Evolutionary conservation across 2,888 invertebrate species (phyloP).

Genomic region (Himalopsyche japonica): DNA sequence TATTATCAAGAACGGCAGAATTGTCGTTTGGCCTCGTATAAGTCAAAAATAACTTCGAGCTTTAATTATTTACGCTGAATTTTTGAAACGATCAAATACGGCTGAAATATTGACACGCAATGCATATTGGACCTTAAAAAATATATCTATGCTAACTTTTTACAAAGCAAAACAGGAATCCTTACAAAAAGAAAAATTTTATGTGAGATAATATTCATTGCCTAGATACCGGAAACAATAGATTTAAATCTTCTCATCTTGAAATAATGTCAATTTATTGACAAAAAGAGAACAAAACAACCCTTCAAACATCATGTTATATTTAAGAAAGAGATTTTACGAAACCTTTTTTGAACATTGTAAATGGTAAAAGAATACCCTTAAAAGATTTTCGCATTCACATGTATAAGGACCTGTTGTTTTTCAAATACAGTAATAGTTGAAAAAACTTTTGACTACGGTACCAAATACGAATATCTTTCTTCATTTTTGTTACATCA

Average conservation of each 20-base stretch:
- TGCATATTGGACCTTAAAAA: no score
- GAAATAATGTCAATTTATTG: neutral
- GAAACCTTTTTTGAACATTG: neutral
- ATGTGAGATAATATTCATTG: neutral
- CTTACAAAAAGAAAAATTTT: no score
- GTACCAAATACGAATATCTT: no score
- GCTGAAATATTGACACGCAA: no score
- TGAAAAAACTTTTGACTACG: neutral
- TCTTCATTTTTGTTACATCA: no score
- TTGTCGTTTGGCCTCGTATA: no score
- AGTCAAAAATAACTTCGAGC: no score
- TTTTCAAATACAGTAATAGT: neutral
- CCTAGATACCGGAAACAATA: neutral
- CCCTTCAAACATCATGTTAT: neutral
- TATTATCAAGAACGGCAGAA: no score
- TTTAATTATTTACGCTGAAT: no score
- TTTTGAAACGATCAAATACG: no score
- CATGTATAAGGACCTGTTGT: neutral
- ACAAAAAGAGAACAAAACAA: neutral
- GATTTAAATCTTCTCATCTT: neutral
- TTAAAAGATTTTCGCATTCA: neutral
- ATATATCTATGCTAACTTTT: no score
- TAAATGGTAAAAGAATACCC: neutral
- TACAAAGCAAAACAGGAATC: no score
- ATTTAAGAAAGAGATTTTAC: neutral